Evolutionary conservation across 2,888 invertebrate species (phyloP), one percentile per base, ranked within the genome.

Genomic region (Ethmia dodecea): DNA sequence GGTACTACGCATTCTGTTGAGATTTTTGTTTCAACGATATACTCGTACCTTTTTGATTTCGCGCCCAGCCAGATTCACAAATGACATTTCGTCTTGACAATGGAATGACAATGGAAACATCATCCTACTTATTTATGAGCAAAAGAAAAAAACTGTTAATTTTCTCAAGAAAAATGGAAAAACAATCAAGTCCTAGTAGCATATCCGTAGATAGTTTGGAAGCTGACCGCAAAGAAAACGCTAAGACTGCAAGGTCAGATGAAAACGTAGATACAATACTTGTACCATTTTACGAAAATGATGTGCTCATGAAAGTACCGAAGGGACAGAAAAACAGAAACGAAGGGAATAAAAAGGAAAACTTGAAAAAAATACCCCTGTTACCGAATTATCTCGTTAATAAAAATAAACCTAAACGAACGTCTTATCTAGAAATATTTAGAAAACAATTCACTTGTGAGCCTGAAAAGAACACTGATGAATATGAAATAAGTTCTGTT

Each of bases 261-360:
- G 70, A 74, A 22, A 66, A 75, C 37, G 63, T 75, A n/a, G 73
- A 81, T 33, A 83, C 80, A 3, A 80, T 86, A 51, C 60, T 83
- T 3, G 84, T 86, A 2, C 86, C 86, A 1, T 84, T 86, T 54
- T 86, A 84, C 42, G 86, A 86, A 54, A 77, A 81, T 36, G 86
- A 86, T 48, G 73, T 84, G 13, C 66, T 86, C 25, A 72, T 86
- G 40, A 77, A 79, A 53, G 68, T 86, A 33, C 65, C 76, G 9
- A 83, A 77, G 50, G 52, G 53, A 13, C 15, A 70, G 65, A 47
- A 58, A 49, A 37, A 60, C 56, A 28, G 47, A 52, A 32, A 56
- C 47, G 32, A 29, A 18, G 13, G 26, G 13, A 50, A 45, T 20
- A 63, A 58, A 40, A 40, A 47, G 2, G 57, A 47, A 41, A 39